Evolutionary conservation across 2,113 vertebrate genomes (phyloP).

Genomic region (Cynopterus brachyotis): DNA sequence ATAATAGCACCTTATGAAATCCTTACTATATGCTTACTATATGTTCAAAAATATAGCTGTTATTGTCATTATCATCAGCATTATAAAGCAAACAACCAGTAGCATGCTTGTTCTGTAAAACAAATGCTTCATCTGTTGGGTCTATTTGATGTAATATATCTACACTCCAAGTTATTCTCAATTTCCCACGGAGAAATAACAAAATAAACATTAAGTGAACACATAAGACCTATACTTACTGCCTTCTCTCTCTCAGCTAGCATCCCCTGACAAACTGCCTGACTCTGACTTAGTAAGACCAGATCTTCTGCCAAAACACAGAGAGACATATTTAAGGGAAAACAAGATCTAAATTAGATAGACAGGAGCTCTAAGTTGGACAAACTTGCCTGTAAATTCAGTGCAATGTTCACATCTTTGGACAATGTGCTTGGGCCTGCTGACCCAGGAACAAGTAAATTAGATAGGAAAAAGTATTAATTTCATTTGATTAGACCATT

Average conservation of each 20-base stretch:
- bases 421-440: neutral
- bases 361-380: neutral
- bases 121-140: neutral
- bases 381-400: neutral
- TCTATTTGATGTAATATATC: neutral
- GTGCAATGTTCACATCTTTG: neutral
- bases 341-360: neutral
- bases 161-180: neutral
- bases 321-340: neutral
- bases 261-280: neutral
- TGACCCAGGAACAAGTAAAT: neutral
- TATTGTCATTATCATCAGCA: slow-evolving; percentile 11
- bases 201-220: neutral
- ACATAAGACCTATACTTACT: neutral
- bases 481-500: no score
- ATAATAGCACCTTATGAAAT: slow-evolving; percentile 13
- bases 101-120: neutral
- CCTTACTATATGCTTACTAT: neutral
- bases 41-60: neutral
- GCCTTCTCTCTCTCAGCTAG: neutral
- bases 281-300: neutral
- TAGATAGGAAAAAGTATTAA: neutral
- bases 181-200: slow-evolving; percentile 20
- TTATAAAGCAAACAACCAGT: slow-evolving; percentile 35
- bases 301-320: neutral